Conservation (phyloP, 2,888 invertebrate species). For the Andricus curvator region DNA sequence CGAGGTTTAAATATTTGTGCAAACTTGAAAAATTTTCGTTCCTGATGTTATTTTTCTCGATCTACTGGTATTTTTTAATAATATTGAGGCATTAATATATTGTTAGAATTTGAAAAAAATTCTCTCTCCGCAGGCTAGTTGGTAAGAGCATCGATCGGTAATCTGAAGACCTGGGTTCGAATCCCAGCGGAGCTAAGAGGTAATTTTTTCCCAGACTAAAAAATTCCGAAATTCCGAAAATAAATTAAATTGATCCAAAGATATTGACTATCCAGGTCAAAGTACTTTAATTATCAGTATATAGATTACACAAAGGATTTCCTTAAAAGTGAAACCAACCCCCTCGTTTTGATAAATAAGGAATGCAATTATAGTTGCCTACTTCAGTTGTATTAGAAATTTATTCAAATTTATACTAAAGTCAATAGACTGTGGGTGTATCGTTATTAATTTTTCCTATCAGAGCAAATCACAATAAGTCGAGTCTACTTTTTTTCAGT, state of each 20-base stretch:
- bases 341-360: conserved; percentile 21
- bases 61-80: no score
- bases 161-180: no score
- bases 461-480: neutral
- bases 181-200: no score
- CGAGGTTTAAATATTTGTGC: no score
- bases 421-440: conserved; percentile 24
- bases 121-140: no score
- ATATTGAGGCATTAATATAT: no score
- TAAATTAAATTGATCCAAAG: neutral
- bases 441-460: neutral
- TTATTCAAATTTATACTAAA: conserved; percentile 19
- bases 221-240: no score
- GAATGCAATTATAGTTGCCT: conserved; percentile 1
- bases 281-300: neutral
- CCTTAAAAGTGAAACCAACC: conserved; percentile 1
- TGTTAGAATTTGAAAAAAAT: no score
- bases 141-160: no score
- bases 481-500: conserved; percentile 22
- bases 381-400: neutral
- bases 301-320: neutral
- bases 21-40: no score
- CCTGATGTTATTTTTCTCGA: no score
- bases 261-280: neutral
- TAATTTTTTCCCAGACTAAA: neutral